Percentiles rank a stretch among this genome's conserved stretches.
Evolutionary conservation across 2,797 vertebrate species (phyloP).

Genomic region (Hippocampus kuda): DNA sequence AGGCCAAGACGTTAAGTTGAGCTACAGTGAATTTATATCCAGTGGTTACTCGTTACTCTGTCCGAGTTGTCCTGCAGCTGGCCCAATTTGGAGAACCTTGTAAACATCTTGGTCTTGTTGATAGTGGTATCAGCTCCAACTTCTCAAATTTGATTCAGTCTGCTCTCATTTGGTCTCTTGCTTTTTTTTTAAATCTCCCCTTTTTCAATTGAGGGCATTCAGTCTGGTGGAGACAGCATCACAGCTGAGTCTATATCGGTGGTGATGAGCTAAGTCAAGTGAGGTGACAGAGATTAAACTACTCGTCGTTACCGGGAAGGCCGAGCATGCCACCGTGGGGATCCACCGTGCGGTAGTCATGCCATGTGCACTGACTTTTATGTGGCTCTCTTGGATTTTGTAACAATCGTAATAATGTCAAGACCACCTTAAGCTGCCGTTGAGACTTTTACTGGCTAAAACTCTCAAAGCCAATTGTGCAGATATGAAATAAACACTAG

Average conservation of each 20-base stretch:
- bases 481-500: no score
- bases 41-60: not conserved
- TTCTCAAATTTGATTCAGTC: not conserved
- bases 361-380: slow-evolving; percentile 22
- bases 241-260: slow-evolving; percentile 54
- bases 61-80: not conserved
- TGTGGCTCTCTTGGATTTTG: slow-evolving; percentile 10
- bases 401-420: not conserved
- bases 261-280: slow-evolving; percentile 46
- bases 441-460: not conserved
- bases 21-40: not conserved
- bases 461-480: no score
- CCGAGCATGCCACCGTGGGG: slow-evolving; percentile 5
- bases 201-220: not conserved
- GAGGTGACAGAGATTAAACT: slow-evolving; percentile 46
- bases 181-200: slow-evolving; percentile 9
- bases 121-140: not conserved
- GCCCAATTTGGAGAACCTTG: not conserved
- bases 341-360: slow-evolving; percentile 17
- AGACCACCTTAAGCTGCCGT: not conserved
- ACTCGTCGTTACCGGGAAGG: slow-evolving; percentile 30
- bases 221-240: slow-evolving; percentile 19
- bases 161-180: not conserved
- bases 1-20: not conserved
- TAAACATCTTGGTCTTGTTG: not conserved